Evolutionary conservation across 1,140 invertebrate species (phyloP), one percentile per base, ranked within the genome.

Genomic region (Lepeophtheirus salmonis): DNA sequence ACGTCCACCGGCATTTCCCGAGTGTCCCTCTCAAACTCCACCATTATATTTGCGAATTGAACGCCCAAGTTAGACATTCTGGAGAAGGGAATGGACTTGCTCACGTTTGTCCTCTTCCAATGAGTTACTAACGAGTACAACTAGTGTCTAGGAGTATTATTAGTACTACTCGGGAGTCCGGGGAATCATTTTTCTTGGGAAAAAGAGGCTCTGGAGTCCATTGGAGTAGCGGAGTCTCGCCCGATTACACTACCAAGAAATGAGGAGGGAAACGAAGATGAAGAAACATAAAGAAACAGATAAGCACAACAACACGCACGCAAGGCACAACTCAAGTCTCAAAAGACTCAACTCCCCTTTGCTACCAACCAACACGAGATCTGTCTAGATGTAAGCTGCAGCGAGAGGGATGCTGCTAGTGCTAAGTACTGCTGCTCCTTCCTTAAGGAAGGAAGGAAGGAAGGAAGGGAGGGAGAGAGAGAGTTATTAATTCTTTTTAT

Each of bases 1-100:
- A 94, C 90, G 74, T 97, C 94, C 68, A 97, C 90, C 67, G 94
- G 88, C 86, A 97, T 90, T 80, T 97, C 94, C 17, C 76, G 67
- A 66, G 77, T 74, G 16, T 58, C 79, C 53, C 66, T 66, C 52
- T 70, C 66, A 64, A 67, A 68, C 62, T 72, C 68, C 18, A 69
- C 67, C 67, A 69, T 66, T 64, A 65, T 70, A 65, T 69, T 68
- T 65, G 69, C 68, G 64, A 64, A 48, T 54, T 65, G 64, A 20
- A 67, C 66, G 65, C 67, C 64, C 78, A 79, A 70, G 23, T 53
- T 17, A 30, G 48, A 25, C 49, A 50, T 51, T 51, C 49, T 49
- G n/a, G 24, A 17, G 16, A 52, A 53, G 1, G 24, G 48, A 26
- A 16, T 48, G 50, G 48, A 49, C 41, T 14, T 24, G 49, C 30